phyloP scores from a whole-genome alignment of 2,113 vertebrate species.

The Channa argus region DNA sequence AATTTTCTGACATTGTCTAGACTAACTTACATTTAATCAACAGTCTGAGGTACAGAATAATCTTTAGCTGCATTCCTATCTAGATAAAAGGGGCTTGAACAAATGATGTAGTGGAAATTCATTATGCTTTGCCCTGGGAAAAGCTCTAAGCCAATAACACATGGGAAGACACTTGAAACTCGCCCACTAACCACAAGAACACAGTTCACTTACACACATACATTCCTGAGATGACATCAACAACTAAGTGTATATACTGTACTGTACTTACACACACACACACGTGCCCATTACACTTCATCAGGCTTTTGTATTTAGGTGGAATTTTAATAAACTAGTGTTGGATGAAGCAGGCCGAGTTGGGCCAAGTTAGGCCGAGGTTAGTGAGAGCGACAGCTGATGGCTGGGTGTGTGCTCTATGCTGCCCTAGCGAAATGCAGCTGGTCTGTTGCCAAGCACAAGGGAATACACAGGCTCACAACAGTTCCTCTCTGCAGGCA shows the following conservation, averaged over 20 bases:
- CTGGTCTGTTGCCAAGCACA: conserved; percentile 78
- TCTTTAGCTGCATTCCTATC: background rate
- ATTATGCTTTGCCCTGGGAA: conserved; percentile 55
- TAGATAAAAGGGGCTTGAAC: background rate
- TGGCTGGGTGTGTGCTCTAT: conserved; percentile 67
- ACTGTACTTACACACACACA: background rate
- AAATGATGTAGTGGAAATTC: conserved; percentile 54
- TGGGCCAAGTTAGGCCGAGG: conserved; percentile 37
- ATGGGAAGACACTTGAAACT: conserved; percentile 65
- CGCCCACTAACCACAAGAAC: conserved; percentile 51
- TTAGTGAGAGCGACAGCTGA: conserved; percentile 82
- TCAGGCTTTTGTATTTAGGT: conserved; percentile 14
- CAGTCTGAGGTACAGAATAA: too few relatives aligned
- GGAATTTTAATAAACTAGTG: conserved; percentile 23
- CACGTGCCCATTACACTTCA: background rate
- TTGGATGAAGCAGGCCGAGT: conserved; percentile 17
- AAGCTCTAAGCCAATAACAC: conserved; percentile 67
- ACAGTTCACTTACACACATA: conserved; percentile 14
- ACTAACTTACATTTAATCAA: background rate
- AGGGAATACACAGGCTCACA: conserved; percentile 71
- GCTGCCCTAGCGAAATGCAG: conserved; percentile 70
- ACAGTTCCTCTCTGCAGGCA: conserved; percentile 68
- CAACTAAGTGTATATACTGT: background rate
- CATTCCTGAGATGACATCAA: conserved; percentile 27
- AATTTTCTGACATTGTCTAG: too few relatives aligned